A percentile compares a stretch with the other conserved stretches of the same genome.
Evolutionary conservation across 2,888 invertebrate species (phyloP).

Genomic region (Ennomos fuscantarius): DNA sequence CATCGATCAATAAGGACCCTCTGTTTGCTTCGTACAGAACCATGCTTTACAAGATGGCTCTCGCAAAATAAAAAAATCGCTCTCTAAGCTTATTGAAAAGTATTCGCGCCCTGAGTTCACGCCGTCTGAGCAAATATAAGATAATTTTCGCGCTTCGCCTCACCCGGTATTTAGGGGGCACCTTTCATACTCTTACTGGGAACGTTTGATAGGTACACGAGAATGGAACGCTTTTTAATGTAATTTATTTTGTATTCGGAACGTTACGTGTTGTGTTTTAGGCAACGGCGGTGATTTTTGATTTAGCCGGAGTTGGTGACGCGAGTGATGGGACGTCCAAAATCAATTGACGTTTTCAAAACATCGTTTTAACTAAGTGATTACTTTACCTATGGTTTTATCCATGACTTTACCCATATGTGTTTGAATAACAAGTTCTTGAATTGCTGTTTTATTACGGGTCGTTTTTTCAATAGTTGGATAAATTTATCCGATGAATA

Average conservation of each 20-base stretch:
- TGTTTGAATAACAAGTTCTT: too few relatives aligned
- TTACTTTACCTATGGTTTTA: too few relatives aligned
- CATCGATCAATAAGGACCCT: slow-evolving; percentile 73
- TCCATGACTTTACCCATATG: too few relatives aligned
- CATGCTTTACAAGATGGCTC: slow-evolving; percentile 73
- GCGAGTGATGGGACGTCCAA: slow-evolving; percentile 16
- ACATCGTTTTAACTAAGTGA: too few relatives aligned
- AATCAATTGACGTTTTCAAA: slow-evolving; percentile 15
- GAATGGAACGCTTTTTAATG: slow-evolving; percentile 63
- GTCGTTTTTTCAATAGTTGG: too few relatives aligned
- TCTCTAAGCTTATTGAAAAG: slow-evolving; percentile 85
- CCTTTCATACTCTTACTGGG: slow-evolving; percentile 81
- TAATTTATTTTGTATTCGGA: slow-evolving; percentile 81
- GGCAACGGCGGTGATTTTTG: slow-evolving; percentile 42
- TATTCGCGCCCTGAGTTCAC: slow-evolving; percentile 84
- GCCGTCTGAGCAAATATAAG: slow-evolving; percentile 85
- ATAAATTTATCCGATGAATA: too few relatives aligned
- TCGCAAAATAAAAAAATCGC: slow-evolving; percentile 76
- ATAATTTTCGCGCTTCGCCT: slow-evolving; percentile 84
- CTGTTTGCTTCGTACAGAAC: slow-evolving; percentile 74
- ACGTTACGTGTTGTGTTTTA: slow-evolving; percentile 52
- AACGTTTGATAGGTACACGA: slow-evolving; percentile 68
- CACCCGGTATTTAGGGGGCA: slow-evolving; percentile 84
- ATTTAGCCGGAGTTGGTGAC: slow-evolving; percentile 19
- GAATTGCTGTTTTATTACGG: too few relatives aligned